phyloP scores from a whole-genome alignment of 2,113 vertebrate species.

The Delphinus delphis region DNA sequence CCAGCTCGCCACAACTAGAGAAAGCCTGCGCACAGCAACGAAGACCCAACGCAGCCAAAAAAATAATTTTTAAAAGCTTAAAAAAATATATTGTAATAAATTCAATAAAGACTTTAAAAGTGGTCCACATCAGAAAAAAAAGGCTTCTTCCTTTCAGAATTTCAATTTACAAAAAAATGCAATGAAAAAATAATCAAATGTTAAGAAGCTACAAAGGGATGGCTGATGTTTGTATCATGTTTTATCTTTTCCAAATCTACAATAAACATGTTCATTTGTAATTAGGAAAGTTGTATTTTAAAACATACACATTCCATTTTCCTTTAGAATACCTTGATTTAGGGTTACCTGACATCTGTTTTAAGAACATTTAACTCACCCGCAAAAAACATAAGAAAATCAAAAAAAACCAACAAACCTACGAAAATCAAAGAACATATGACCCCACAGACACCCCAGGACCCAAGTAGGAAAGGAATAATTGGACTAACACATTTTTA shows the following conservation, averaged over 20 bases:
- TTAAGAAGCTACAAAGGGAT: background rate
- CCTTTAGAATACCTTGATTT: background rate
- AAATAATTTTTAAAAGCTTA: too few relatives aligned
- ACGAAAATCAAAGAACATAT: background rate
- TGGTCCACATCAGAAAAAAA: background rate
- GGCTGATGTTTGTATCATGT: background rate
- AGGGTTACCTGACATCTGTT: background rate
- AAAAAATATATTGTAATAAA: background rate
- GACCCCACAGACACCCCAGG: too few relatives aligned
- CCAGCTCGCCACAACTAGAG: too few relatives aligned
- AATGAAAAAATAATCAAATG: background rate
- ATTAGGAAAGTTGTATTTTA: background rate
- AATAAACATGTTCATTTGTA: background rate
- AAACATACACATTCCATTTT: background rate
- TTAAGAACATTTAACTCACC: background rate
- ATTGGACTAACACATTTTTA: too few relatives aligned
- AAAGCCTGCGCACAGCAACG: too few relatives aligned
- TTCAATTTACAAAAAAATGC: background rate
- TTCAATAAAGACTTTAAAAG: too few relatives aligned
- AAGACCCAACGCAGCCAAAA: too few relatives aligned
- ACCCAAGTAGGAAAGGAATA: too few relatives aligned
- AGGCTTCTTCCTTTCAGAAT: background rate
- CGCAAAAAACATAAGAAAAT: background rate
- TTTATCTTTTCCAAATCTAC: background rate
- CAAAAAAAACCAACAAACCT: background rate